phyloP scores from a whole-genome alignment of 2,113 vertebrate genomes.

The Pluvialis apricaria region DNA sequence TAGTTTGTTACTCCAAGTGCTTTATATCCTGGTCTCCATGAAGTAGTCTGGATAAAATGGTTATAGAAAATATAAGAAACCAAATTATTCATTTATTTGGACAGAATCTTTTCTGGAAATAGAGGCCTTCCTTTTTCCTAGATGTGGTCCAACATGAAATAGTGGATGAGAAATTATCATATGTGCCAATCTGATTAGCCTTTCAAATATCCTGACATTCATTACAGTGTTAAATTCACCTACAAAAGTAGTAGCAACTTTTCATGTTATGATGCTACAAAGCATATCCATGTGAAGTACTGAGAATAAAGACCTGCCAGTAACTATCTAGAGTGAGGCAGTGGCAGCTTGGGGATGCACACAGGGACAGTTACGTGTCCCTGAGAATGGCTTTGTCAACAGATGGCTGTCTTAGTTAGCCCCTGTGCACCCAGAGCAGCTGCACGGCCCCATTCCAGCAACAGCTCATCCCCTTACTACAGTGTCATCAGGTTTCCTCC shows the following conservation, averaged over 20 bases:
- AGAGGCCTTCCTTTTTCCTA: not conserved
- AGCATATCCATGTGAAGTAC: not conserved
- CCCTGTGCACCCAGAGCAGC: not conserved
- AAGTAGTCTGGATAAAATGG: not conserved
- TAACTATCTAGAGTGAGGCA: not conserved
- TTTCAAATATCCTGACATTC: not conserved
- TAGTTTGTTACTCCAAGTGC: not conserved
- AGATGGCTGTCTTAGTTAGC: not conserved
- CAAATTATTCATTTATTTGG: not conserved
- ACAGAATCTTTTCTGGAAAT: not conserved
- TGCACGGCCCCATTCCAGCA: not conserved
- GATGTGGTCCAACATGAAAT: not conserved
- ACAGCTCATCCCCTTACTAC: rapidly evolving
- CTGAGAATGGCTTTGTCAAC: not conserved
- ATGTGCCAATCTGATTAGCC: not conserved
- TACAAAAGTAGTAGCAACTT: not conserved
- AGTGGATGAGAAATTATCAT: not conserved
- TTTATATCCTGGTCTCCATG: not conserved
- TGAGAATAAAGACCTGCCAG: not conserved
- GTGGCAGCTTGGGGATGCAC: not conserved
- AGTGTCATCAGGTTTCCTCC: not conserved
- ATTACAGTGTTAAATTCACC: not conserved
- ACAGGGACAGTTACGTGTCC: rapidly evolving
- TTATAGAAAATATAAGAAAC: not conserved
- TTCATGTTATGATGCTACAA: not conserved